Percentiles rank a stretch among this genome's conserved stretches.
Evolutionary conservation across 1,140 invertebrate species (phyloP).

Genomic region (Eupeodes corollae): DNA sequence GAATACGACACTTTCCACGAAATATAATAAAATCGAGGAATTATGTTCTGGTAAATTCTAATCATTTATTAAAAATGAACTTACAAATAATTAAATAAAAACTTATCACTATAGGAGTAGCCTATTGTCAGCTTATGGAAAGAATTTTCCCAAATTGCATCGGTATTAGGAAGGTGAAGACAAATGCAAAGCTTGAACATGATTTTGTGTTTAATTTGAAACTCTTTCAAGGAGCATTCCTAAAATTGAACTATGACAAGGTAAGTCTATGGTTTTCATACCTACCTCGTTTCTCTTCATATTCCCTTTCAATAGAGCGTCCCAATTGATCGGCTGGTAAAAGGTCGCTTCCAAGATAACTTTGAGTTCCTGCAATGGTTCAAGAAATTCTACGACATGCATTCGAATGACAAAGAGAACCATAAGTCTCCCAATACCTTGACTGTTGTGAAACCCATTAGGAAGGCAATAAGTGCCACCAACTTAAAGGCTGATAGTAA

Average conservation of each 20-base stretch:
- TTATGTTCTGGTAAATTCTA: constrained; percentile 68
- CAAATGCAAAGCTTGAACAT: constrained; percentile 94
- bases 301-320: constrained; percentile 53
- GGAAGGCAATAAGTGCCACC: too few relatives aligned
- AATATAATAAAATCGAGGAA: constrained; percentile 95
- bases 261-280: constrained; percentile 41
- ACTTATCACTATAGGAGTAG: constrained; percentile 45
- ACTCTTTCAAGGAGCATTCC: constrained; percentile 88
- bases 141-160: constrained; percentile 92
- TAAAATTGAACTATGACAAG: constrained; percentile 95
- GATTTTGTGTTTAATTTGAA: constrained; percentile 99
- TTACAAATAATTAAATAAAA: neutral
- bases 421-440: constrained; percentile 3
- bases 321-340: constrained; percentile 77
- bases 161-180: constrained; percentile 90
- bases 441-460: too few relatives aligned
- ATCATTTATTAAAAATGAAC: neutral
- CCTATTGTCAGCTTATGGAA: constrained; percentile 99
- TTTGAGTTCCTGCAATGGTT: constrained; percentile 99
- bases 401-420: constrained; percentile 39
- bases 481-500: too few relatives aligned
- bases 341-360: constrained; percentile 93
- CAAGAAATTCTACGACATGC: constrained; percentile 97
- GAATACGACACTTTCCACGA: constrained; percentile 86
- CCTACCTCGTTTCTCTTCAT: constrained; percentile 37